Percentiles rank a stretch among this genome's conserved stretches.
phyloP scores from a whole-genome alignment of 2,797 vertebrate species.

The Anas acuta region DNA sequence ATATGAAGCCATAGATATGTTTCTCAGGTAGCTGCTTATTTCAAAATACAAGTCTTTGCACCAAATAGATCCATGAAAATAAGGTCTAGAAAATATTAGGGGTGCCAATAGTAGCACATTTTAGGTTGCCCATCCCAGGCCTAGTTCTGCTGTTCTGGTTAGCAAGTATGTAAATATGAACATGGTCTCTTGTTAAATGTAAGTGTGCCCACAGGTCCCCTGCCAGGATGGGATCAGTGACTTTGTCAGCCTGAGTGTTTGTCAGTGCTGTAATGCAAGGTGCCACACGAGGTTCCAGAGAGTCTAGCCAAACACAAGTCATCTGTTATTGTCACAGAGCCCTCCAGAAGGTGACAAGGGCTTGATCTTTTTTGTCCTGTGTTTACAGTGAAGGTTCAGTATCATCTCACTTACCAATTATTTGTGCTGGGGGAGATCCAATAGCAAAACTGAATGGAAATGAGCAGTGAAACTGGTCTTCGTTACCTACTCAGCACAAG shows the following conservation, averaged over 20 bases:
- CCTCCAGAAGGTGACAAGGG: not conserved
- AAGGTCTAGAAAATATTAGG: not conserved
- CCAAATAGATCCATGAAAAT: not conserved
- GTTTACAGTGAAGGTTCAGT: not conserved
- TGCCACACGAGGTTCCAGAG: not conserved
- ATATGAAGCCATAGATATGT: not conserved
- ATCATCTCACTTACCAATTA: not conserved
- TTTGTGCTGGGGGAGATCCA: not conserved
- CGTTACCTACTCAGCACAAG: not conserved
- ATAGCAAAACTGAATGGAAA: not conserved
- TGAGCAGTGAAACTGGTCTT: not conserved
- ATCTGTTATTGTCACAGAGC: not conserved
- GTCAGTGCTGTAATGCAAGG: not conserved
- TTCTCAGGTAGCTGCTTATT: not conserved
- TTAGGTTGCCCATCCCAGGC: not conserved
- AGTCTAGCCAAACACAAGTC: not conserved
- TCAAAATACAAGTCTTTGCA: not conserved
- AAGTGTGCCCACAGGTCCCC: not conserved
- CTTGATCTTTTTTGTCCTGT: not conserved
- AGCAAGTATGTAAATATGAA: not conserved
- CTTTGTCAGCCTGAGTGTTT: not conserved
- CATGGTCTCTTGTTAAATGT: not conserved
- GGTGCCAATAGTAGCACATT: not conserved
- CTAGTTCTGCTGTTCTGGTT: not conserved
- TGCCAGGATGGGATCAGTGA: not conserved